These are phyloP conservation scores for Perizoma flavofasciatum DNA, from an alignment of 2,888 invertebrate genomes.

Conservation along the genomic window DNA sequence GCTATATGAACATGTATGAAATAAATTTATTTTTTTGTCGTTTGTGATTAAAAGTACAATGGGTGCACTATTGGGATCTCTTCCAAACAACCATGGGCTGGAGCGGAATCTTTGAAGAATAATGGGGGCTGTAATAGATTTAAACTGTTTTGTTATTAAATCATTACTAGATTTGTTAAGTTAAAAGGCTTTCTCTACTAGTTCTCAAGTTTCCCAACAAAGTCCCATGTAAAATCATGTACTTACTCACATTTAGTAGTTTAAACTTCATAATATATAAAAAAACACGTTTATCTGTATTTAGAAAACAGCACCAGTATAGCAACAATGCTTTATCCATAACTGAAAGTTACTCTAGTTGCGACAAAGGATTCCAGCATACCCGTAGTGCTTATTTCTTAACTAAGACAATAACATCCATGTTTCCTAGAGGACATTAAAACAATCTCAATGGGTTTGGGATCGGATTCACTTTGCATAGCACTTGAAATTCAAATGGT, in stretches of 20 bases:
- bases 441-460: constrained; percentile 57
- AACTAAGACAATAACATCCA: constrained; percentile 45
- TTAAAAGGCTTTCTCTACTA: too few relatives aligned
- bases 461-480: constrained; percentile 78
- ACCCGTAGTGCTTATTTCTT: constrained; percentile 28
- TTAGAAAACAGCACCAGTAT: constrained; percentile 15
- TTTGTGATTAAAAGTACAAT: too few relatives aligned
- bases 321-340: constrained; percentile 18
- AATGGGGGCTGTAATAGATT: too few relatives aligned
- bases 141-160: too few relatives aligned
- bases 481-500: constrained; percentile 81
- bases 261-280: constrained; percentile 1
- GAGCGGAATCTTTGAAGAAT: too few relatives aligned
- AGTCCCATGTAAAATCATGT: constrained; percentile 1
- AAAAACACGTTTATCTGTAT: neutral
- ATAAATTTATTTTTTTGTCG: too few relatives aligned
- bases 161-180: too few relatives aligned
- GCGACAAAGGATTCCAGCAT: constrained; percentile 2
- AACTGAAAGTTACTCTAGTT: constrained; percentile 5
- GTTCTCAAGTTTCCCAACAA: constrained; percentile 9
- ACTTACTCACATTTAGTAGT: neutral
- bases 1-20: too few relatives aligned
- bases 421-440: constrained; percentile 59
- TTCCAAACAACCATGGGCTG: too few relatives aligned
- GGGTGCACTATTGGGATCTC: too few relatives aligned